Percentiles rank a stretch among this genome's conserved stretches.
phyloP scores from a whole-genome alignment of 1,140 invertebrate genomes.

The Glossosoma conforme region DNA sequence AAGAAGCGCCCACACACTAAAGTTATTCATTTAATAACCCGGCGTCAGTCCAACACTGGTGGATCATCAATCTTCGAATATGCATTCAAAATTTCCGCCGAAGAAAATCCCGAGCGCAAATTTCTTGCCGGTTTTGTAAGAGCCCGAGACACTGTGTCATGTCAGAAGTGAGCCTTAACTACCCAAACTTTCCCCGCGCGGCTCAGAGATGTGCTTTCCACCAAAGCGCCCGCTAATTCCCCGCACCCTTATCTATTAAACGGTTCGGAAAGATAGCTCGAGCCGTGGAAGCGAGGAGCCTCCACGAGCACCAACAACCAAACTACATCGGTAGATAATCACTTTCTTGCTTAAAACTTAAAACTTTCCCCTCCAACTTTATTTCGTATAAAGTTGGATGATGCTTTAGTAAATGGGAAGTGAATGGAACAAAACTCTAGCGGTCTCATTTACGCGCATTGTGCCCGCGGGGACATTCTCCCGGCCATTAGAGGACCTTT shows the following conservation, averaged over 20 bases:
- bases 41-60: not conserved
- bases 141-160: slow-evolving; percentile 21
- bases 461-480: too few species aligned
- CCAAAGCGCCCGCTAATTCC: slow-evolving; percentile 30
- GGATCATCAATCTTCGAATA: slow-evolving; percentile 21
- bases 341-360: slow-evolving; percentile 29
- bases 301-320: slow-evolving; percentile 12
- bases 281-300: slow-evolving; percentile 6
- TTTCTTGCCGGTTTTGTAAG: slow-evolving; percentile 6
- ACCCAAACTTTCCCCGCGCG: slow-evolving; percentile 27
- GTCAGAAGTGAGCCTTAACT: slow-evolving; percentile 24
- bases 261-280: slow-evolving; percentile 31
- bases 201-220: slow-evolving; percentile 26
- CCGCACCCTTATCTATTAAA: slow-evolving; percentile 32
- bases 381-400: slow-evolving; percentile 10
- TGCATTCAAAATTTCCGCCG: slow-evolving; percentile 19
- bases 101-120: slow-evolving; percentile 14
- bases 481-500: too few species aligned
- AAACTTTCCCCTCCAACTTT: too few species aligned
- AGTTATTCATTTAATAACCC: too few species aligned
- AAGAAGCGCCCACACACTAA: too few species aligned
- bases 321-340: slow-evolving; percentile 28
- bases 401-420: not conserved
- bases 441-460: too few species aligned
- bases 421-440: too few species aligned